phyloP scores from a whole-genome alignment of 2,888 invertebrate genomes.

The Elaeidobius kamerunicus region DNA sequence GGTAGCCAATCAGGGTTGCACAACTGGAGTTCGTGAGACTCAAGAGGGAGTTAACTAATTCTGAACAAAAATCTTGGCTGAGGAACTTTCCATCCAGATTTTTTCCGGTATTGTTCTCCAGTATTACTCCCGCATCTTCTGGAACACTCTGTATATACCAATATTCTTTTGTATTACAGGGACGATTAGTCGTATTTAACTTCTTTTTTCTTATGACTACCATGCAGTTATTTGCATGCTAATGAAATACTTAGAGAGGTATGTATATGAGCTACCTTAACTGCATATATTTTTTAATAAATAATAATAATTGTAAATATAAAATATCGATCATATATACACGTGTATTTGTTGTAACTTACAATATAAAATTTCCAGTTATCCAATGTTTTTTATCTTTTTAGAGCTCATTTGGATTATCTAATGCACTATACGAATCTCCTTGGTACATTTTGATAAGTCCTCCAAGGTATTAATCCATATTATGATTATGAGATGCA shows the following conservation, averaged over 20 bases:
- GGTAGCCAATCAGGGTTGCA: too few species aligned
- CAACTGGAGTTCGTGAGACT: too few species aligned
- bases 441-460: not conserved
- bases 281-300: not conserved
- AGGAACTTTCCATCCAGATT: too few species aligned
- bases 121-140: too few species aligned
- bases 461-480: constrained; percentile 6
- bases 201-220: not conserved
- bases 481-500: constrained; percentile 33
- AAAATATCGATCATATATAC: not conserved
- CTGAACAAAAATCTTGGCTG: too few species aligned
- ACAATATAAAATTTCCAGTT: not conserved
- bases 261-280: not conserved
- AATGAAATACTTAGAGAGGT: not conserved
- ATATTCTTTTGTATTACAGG: not conserved
- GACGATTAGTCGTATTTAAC: not conserved
- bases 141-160: too few species aligned
- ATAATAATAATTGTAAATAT: not conserved
- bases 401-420: not conserved
- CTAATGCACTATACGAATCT: not conserved
- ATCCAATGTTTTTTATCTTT: not conserved
- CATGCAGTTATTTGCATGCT: not conserved
- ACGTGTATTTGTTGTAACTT: not conserved
- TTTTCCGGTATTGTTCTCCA: too few species aligned
- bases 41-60: too few species aligned